Evolutionary conservation across 2,797 vertebrate species (phyloP), one percentile per base, ranked within the genome.

Genomic region (Echeneis naucrates): DNA sequence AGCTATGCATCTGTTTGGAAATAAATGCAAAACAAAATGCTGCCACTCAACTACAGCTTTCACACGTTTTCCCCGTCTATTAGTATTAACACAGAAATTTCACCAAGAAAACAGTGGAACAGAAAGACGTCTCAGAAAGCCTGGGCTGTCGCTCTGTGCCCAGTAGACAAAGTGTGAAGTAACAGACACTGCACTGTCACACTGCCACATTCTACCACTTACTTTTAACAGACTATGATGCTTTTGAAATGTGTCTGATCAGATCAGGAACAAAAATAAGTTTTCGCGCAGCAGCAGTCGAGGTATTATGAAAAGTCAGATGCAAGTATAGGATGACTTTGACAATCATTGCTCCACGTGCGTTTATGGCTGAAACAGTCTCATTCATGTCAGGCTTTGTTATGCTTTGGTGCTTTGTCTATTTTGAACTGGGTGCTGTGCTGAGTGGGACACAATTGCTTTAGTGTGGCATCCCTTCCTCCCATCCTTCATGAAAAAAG

Each of bases 1-100:
- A 95, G 93, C 92, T 87, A 88, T 91, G 91, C 92, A 92, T 95
- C 93, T 94, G 92, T 93, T 95, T 92, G 91, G 87, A 94, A 90
- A 93, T 90, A 89, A 89, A 91, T 85, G 87, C 89, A 92, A 93
- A 93, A 93, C 93, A 94, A 94, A 94, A 93, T 89, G 82, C 92
- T 93, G 93, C 92, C 94, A 93, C 92, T 95, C 92, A 94, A 81
- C 82, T 71, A 69, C 72, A 70, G 78, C 85, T 85, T 88, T 82
- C 80, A 68, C 81, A 68, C 83, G 82, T 81, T 61, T 74, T 83
- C 79, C 83, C 84, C 69, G 84, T 87, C 89, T 92, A 77, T 82
- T 81, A 75, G 86, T 84, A 86, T 87, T 81, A 84, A 84, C 78
- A 61, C 40, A 74, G 61, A 86, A 89, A 80, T 75, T 83, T 82